Evolutionary conservation across 2,797 vertebrate species (phyloP).

Genomic region (Sebastes hubbsi): DNA sequence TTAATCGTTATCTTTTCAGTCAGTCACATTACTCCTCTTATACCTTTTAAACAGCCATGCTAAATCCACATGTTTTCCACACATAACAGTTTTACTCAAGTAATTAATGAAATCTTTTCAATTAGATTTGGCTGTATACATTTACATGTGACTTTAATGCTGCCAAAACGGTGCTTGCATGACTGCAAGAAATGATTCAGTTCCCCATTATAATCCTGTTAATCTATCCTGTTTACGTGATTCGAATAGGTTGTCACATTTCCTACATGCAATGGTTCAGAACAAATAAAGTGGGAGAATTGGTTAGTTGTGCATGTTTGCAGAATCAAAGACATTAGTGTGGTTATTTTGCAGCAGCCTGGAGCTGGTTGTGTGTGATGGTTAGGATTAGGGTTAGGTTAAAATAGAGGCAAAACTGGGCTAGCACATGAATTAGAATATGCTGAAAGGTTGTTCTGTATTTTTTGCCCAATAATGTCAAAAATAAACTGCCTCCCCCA

Average conservation of each 20-base stretch:
- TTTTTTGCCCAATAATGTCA: not conserved
- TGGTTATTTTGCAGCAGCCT: not conserved
- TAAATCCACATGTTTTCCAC: not conserved
- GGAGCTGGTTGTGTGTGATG: not conserved
- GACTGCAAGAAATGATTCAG: not conserved
- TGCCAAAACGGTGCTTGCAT: not conserved
- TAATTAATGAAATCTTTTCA: not conserved
- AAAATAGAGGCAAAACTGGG: accelerated
- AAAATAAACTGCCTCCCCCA: not conserved
- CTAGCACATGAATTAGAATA: too few species aligned
- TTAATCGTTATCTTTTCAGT: not conserved
- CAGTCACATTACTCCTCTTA: not conserved
- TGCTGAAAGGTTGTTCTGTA: too few species aligned
- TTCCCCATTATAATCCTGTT: not conserved
- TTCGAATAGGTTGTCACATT: not conserved
- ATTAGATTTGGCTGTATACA: not conserved
- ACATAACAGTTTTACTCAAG: not conserved
- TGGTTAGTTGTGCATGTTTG: not conserved
- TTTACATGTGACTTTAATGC: not conserved
- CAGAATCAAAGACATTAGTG: not conserved
- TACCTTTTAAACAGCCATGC: not conserved
- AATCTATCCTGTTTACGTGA: not conserved
- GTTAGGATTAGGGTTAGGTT: not conserved
- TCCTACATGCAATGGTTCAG: not conserved
- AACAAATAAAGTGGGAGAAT: not conserved